Evolutionary conservation across 2,888 invertebrate species (phyloP).

Genomic region (Volucella bombylans): DNA sequence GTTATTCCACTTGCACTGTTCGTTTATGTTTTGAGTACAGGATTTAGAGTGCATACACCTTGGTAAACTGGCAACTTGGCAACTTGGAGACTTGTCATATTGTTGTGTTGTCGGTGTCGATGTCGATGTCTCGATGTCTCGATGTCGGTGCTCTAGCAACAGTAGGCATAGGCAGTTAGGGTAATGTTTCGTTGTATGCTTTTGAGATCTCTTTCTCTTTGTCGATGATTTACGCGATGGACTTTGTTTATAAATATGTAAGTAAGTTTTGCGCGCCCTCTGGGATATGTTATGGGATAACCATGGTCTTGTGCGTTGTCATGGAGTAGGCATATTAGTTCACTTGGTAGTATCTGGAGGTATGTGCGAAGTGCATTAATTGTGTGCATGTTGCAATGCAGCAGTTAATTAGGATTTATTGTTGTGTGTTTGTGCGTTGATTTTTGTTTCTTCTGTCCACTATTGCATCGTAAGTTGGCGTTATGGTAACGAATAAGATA

Average conservation of each 20-base stretch:
- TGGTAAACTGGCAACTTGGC: conserved; percentile 66
- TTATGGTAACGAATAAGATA: conserved; percentile 11
- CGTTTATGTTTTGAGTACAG: conserved; percentile 49
- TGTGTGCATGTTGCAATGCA: conserved; percentile 54
- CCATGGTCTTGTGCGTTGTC: conserved; percentile 9
- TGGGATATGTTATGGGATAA: conserved; percentile 43
- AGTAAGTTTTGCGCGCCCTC: conserved; percentile 41
- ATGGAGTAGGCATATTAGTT: conserved; percentile 36
- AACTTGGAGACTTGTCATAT: conserved; percentile 71
- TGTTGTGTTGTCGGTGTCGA: conserved; percentile 59
- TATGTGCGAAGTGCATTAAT: conserved; percentile 55
- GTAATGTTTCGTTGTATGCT: neutral
- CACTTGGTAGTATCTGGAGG: conserved; percentile 12
- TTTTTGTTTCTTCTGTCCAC: conserved; percentile 2
- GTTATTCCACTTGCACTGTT: conserved; percentile 63
- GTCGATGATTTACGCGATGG: conserved; percentile 57
- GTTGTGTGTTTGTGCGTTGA: conserved; percentile 14
- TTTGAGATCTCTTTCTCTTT: conserved; percentile 29
- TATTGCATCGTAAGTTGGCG: conserved; percentile 11
- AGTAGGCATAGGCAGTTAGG: too few relatives aligned
- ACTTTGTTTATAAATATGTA: conserved; percentile 47
- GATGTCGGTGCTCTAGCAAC: conserved; percentile 2
- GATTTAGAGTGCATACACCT: conserved; percentile 64
- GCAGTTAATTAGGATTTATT: conserved; percentile 65
- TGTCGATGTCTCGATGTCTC: conserved; percentile 43